Percentiles rank a stretch among this genome's conserved stretches.
phyloP scores from a whole-genome alignment of 1,140 invertebrate species.

The Andricus grossulariae region DNA sequence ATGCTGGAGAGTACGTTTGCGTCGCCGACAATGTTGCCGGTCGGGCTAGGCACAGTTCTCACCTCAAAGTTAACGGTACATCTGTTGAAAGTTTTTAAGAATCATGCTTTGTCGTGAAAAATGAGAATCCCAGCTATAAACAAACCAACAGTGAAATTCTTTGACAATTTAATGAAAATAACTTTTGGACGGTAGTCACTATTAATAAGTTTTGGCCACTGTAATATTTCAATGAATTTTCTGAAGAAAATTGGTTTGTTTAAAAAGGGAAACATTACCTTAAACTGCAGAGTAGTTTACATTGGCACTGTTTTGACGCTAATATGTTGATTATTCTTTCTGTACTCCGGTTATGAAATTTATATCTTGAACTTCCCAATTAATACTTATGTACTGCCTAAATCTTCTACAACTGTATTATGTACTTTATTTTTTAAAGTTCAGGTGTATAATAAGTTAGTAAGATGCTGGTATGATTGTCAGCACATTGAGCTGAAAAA shows the following conservation, averaged over 20 bases:
- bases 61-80: slow-evolving; percentile 77
- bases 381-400: background rate
- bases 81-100: background rate
- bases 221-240: background rate
- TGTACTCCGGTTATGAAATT: background rate
- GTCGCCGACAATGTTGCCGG: slow-evolving; percentile 83
- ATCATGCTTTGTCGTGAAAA: background rate
- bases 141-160: background rate
- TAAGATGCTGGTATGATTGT: background rate
- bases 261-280: background rate
- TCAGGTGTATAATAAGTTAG: background rate
- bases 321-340: background rate
- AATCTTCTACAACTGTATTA: background rate
- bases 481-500: background rate
- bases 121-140: background rate
- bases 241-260: background rate
- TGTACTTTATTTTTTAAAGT: background rate
- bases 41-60: slow-evolving; percentile 78
- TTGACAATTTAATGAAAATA: background rate
- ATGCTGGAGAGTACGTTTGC: slow-evolving; percentile 87
- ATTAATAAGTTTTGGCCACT: background rate
- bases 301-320: background rate
- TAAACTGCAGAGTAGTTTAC: background rate
- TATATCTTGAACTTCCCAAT: background rate
- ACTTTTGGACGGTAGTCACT: background rate